Percentiles rank a stretch among this genome's conserved stretches.
Conservation (phyloP, 2,888 invertebrate species). For the Acrobeloides nanus region DNA sequence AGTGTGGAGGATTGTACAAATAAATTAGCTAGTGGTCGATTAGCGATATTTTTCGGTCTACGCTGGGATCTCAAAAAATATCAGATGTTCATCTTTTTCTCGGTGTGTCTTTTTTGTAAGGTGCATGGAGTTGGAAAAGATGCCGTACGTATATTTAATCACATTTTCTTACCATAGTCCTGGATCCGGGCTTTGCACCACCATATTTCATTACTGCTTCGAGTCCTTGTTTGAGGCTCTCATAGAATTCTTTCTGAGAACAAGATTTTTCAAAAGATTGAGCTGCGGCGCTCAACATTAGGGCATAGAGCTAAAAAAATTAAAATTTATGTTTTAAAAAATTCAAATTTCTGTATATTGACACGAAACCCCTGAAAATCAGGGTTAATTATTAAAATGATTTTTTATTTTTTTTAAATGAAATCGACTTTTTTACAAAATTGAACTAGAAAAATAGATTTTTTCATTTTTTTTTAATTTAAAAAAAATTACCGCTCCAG, state of each 20-base stretch:
- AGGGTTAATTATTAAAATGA: not conserved
- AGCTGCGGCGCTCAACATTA: slow-evolving; percentile 33
- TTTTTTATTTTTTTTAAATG: not conserved
- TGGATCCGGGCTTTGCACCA: slow-evolving; percentile 67
- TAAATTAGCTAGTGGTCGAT: too few relatives aligned
- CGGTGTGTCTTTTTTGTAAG: too few relatives aligned
- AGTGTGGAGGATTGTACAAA: too few relatives aligned
- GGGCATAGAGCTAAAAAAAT: slow-evolving; percentile 37
- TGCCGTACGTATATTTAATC: not conserved
- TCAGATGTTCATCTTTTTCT: too few relatives aligned
- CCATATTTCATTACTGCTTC: slow-evolving; percentile 61
- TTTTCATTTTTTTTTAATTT: not conserved
- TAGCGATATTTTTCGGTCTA: too few relatives aligned
- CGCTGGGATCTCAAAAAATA: too few relatives aligned
- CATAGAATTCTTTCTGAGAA: slow-evolving; percentile 1
- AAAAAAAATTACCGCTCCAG: slow-evolving; percentile 31
- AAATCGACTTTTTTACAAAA: too few relatives aligned
- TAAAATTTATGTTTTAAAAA: not conserved
- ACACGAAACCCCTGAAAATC: too few relatives aligned
- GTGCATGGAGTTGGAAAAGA: too few relatives aligned
- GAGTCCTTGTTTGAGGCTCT: slow-evolving; percentile 25
- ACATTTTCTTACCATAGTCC: slow-evolving; percentile 65
- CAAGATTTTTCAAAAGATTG: slow-evolving; percentile 14
- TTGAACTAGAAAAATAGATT: too few relatives aligned
- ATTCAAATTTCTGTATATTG: too few relatives aligned